phyloP scores from a whole-genome alignment of 2,888 invertebrate species.

The Ptychoptera albimana region DNA sequence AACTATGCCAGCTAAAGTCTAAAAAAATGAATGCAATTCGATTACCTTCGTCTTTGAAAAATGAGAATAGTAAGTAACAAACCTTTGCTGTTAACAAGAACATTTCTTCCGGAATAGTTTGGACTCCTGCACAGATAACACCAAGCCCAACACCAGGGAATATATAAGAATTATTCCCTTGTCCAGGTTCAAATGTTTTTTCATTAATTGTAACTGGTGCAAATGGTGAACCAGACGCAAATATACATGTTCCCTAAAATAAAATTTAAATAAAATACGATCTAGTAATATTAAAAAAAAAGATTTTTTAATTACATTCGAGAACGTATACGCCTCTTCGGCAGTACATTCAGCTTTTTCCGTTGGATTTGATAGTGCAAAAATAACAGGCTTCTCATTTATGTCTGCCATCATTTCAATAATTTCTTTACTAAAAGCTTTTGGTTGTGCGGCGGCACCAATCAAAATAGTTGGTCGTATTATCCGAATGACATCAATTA shows the following conservation, averaged over 20 bases:
- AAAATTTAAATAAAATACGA: conserved; percentile 3
- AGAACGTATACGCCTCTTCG: conserved; percentile 80
- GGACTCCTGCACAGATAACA: conserved; percentile 72
- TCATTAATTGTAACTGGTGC: conserved; percentile 67
- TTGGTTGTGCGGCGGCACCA: conserved; percentile 84
- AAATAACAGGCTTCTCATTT: conserved; percentile 81
- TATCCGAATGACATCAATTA: conserved; percentile 63
- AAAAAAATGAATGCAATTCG: conserved; percentile 14
- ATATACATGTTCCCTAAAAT: conserved; percentile 70
- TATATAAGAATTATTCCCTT: conserved; percentile 96
- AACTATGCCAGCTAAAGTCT: conserved; percentile 69
- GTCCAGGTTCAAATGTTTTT: conserved; percentile 74
- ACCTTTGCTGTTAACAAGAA: conserved; percentile 86
- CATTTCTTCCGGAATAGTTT: conserved; percentile 79
- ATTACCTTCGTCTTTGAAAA: background rate
- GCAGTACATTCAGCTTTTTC: conserved; percentile 99
- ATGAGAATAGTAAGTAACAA: conserved; percentile 9
- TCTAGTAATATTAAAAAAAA: conserved; percentile 1
- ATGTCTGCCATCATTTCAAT: conserved; percentile 69
- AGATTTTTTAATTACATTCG: conserved; percentile 45
- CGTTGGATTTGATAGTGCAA: conserved; percentile 97
- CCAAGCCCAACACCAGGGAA: conserved; percentile 94
- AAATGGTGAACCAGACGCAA: conserved; percentile 96
- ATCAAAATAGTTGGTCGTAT: conserved; percentile 84
- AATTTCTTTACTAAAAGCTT: conserved; percentile 84